Conservation (phyloP, 1,140 invertebrate genomes). For the Bombus terrestris region DNA sequence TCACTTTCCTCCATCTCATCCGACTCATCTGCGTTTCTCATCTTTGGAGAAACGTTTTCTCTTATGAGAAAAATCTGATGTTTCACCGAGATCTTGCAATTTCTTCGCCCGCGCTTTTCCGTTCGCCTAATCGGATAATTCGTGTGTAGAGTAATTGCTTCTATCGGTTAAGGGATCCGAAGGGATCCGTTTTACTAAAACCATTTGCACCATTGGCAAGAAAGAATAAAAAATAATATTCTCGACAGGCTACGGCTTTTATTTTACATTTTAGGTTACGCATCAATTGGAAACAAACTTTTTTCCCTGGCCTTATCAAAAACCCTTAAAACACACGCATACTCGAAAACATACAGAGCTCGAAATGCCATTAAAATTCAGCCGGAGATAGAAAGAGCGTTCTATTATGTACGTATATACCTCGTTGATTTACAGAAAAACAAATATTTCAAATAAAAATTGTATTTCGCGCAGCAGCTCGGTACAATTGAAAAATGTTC, state of each 20-base stretch:
- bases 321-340: neutral
- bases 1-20: constrained; percentile 8
- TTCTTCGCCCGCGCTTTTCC: neutral
- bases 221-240: neutral
- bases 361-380: neutral
- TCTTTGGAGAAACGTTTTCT: neutral
- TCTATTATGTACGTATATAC: neutral
- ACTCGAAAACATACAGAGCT: neutral
- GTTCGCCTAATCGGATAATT: neutral
- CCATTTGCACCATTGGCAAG: neutral
- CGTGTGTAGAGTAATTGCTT: neutral
- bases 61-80: neutral
- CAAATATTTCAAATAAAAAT: neutral
- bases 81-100: neutral
- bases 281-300: neutral
- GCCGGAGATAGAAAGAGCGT: neutral
- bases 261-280: no score
- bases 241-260: neutral
- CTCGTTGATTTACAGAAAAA: neutral
- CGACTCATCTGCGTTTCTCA: neutral
- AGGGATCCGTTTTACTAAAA: neutral
- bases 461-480: neutral
- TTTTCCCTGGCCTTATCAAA: neutral
- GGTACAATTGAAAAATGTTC: neutral
- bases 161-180: neutral